Conservation (phyloP, 2,888 invertebrate genomes). For the Blastobasis adustella region DNA sequence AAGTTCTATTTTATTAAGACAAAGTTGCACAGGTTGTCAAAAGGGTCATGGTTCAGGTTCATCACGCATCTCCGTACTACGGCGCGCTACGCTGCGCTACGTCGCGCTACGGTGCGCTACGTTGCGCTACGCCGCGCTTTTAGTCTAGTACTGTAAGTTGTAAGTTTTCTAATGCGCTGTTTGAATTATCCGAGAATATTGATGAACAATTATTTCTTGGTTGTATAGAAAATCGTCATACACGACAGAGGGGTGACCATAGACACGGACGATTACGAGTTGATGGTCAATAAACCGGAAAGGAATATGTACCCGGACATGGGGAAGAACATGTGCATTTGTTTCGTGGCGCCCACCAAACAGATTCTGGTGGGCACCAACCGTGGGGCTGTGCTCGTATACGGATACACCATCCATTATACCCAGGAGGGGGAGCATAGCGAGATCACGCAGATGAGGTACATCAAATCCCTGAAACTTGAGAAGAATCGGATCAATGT, state of each 20-base stretch:
- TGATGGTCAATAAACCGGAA: slow-evolving; percentile 36
- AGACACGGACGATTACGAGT: slow-evolving; percentile 46
- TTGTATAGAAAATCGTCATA: slow-evolving; percentile 43
- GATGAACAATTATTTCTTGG: no score
- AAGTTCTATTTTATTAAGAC: no score
- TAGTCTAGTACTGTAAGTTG: no score
- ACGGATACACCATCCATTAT: slow-evolving; percentile 62
- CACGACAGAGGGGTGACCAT: slow-evolving; percentile 44
- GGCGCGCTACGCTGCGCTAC: no score
- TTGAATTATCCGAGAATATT: no score
- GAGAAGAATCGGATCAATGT: slow-evolving; percentile 54
- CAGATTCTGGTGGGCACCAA: slow-evolving; percentile 67
- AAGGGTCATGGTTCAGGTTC: no score
- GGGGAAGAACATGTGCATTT: neutral
- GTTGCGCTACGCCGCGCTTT: no score
- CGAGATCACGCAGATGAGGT: slow-evolving; percentile 50
- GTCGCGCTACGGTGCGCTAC: no score
- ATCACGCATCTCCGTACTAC: no score
- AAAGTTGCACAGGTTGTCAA: no score
- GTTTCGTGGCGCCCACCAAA: slow-evolving; percentile 34
- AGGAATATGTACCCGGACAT: slow-evolving; percentile 17
- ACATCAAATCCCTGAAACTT: slow-evolving; percentile 65
- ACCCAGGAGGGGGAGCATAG: slow-evolving; percentile 29
- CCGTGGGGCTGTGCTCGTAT: slow-evolving; percentile 65
- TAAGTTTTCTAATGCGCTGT: no score